Conservation (phyloP, 2,113 vertebrate genomes). For the Nanorana parkeri region DNA sequence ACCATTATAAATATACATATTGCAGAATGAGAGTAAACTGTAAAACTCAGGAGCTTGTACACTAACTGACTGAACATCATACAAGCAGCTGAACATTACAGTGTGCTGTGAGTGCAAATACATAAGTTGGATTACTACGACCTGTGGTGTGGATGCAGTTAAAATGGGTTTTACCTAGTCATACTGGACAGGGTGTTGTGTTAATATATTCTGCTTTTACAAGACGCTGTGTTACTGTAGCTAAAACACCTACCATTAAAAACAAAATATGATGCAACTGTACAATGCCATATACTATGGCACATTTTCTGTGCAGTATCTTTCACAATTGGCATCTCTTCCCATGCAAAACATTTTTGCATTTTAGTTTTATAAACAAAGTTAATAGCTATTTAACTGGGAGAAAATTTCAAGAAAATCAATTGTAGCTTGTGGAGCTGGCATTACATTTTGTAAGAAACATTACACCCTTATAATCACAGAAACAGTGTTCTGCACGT, state of each 20-base stretch:
- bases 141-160: slow-evolving; percentile 5
- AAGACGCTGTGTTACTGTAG: background rate
- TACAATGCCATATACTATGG: background rate
- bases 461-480: slow-evolving; percentile 6
- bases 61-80: background rate
- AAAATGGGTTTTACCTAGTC: background rate
- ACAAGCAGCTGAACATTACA: slow-evolving; percentile 6
- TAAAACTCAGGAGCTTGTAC: background rate
- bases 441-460: background rate
- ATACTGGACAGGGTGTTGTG: slow-evolving; percentile 27
- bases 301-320: background rate
- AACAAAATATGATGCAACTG: background rate
- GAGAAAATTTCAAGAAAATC: background rate
- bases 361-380: background rate
- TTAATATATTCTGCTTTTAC: background rate
- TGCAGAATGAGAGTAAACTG: slow-evolving; percentile 1
- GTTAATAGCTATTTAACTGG: background rate
- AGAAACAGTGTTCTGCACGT: slow-evolving; percentile 23
- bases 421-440: slow-evolving; percentile 15
- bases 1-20: slow-evolving; percentile 10
- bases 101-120: slow-evolving; percentile 19
- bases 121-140: background rate
- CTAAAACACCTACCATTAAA: background rate
- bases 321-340: slow-evolving; percentile 8
- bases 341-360: background rate